Percentiles rank a stretch among this genome's conserved stretches.
These are phyloP conservation scores for Troglohyphantes excavatus DNA, from an alignment of 2,888 invertebrate genomes.

Conservation along the genomic window DNA sequence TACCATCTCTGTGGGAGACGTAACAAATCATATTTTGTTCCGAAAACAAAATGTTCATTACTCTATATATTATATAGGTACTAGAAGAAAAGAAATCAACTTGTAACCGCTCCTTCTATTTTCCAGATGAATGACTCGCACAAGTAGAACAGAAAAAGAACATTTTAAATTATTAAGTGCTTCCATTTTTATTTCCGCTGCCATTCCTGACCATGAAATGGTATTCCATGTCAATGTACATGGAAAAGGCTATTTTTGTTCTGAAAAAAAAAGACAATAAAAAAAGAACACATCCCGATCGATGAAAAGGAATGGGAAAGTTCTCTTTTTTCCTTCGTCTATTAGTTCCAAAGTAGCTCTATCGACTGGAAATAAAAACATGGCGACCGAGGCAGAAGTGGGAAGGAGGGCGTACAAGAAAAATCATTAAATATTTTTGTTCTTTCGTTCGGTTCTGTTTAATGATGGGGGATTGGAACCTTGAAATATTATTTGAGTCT, in stretches of 20 bases:
- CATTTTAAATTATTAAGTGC: background rate
- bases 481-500: background rate
- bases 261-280: background rate
- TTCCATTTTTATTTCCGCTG: background rate
- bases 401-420: background rate
- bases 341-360: conserved; percentile 5
- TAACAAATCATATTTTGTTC: too few species aligned
- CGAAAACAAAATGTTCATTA: too few species aligned
- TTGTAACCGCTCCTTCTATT: background rate
- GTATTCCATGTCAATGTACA: background rate
- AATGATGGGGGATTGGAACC: background rate
- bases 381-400: background rate
- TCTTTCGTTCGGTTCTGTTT: background rate
- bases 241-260: background rate
- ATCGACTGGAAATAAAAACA: conserved; percentile 9
- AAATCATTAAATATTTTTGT: conserved; percentile 2
- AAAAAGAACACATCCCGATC: background rate
- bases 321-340: background rate
- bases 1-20: too few species aligned
- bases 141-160: background rate
- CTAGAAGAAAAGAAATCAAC: background rate
- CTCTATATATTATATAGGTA: too few species aligned
- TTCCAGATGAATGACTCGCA: background rate
- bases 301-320: background rate
- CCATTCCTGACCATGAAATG: background rate